Percentiles rank a stretch among this genome's conserved stretches.
These are phyloP conservation scores for Chinchilla lanigera DNA, from an alignment of 2,113 vertebrate genomes.

Conservation along the genomic window DNA sequence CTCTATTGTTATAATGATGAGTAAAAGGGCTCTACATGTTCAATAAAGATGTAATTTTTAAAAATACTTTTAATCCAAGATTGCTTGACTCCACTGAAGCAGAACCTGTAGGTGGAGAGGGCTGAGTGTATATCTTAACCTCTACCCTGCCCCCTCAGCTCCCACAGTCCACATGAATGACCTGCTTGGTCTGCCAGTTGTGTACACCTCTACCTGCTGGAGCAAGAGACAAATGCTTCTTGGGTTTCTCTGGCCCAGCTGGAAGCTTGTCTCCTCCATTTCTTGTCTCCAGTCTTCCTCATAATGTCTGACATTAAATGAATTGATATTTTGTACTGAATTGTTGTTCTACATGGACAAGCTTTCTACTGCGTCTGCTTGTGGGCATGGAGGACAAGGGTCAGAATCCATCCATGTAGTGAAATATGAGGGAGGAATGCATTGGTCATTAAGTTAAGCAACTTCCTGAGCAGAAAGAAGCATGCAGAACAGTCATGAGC, in stretches of 20 bases:
- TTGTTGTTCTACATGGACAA: background rate
- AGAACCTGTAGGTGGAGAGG: too few species aligned
- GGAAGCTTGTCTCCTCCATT: background rate
- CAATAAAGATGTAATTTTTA: background rate
- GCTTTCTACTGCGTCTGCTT: background rate
- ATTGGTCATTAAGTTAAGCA: background rate
- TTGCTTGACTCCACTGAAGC: background rate
- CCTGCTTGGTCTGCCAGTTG: background rate
- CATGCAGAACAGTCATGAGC: background rate
- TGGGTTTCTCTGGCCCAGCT: background rate
- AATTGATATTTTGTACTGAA: background rate
- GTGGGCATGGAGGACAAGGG: background rate
- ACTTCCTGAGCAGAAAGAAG: constrained; percentile 8
- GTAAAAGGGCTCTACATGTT: background rate
- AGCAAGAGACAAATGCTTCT: background rate
- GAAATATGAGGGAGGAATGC: background rate
- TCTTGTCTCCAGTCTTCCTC: background rate
- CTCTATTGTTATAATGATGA: background rate
- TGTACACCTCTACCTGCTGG: background rate
- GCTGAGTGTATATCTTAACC: background rate
- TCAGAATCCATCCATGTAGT: background rate
- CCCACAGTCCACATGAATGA: background rate
- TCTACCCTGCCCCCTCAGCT: background rate
- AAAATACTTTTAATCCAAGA: background rate
- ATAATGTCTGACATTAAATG: background rate